Evolutionary conservation across 2,113 vertebrate genomes (phyloP), one percentile per base, ranked within the genome.

Genomic region (Chaetodon trifascialis): DNA sequence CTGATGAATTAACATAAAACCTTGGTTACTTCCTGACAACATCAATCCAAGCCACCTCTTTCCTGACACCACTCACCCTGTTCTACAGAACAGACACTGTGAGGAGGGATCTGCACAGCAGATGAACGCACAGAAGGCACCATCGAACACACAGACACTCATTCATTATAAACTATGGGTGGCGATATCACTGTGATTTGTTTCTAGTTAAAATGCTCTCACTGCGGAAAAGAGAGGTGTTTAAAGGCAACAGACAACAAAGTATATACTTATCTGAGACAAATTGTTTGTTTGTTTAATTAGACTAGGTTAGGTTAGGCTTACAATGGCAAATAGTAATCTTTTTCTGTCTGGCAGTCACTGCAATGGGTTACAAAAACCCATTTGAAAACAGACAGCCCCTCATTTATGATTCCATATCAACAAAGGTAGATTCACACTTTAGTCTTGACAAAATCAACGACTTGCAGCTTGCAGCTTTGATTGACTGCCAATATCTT

Each of bases 121-220:
- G 86, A 90, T 66, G 86, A 87, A 67, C 25, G 49, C 84, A 84
- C 85, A 89, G 85, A 94, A 80, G 87, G 91, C 80, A 72, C 64
- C 30, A 30, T 30, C 30, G 52, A 89, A 87, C 84, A 86, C 82
- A 67, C 49, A 87, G 70, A 77, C 81, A 30, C 30, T 2, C 30
- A 80, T 84, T 88, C 83, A 88, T 72, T 65, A 86, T 89, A 82
- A 90, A 89, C 86, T 73, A 80, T 68, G 79, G 76, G 73, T 65
- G 86, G 66, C 51, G 49, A 56, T 30, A 70, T 63, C 63, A 34
- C 30, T 40, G 58, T 76, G 74, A 83, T 85, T 85, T 86, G 64
- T 77, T 86, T 77, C 25, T 36, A 47, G 71, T 79, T 79, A 76
- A 80, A 82, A 73, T 10, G 2, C 54, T 79, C 36, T 15, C 46